Evolutionary conservation across 2,888 invertebrate genomes (phyloP).

Genomic region (Petrophora chlorosata): DNA sequence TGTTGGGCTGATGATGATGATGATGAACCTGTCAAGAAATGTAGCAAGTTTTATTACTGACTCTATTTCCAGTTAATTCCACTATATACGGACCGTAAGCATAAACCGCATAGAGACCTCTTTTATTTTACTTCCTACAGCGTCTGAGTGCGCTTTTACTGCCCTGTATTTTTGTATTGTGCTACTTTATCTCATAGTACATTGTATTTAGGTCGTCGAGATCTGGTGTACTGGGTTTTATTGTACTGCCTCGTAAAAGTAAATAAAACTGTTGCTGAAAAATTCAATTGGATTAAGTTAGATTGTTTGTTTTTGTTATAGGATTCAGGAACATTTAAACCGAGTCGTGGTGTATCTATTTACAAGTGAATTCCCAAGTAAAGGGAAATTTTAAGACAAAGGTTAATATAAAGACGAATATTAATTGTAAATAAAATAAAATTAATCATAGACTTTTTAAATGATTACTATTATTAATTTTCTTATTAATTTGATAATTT

Average conservation of each 20-base stretch:
- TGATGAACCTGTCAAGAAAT: not conserved
- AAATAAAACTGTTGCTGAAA: constrained; percentile 10
- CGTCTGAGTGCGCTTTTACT: constrained; percentile 35
- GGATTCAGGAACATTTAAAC: no score
- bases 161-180: constrained; percentile 29
- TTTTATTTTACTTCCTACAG: constrained; percentile 34
- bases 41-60: not conserved
- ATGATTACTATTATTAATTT: no score
- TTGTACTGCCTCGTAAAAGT: constrained; percentile 20
- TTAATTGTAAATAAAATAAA: no score
- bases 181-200: constrained; percentile 16
- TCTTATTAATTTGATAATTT: no score
- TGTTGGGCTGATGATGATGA: no score
- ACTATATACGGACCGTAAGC: constrained; percentile 18
- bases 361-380: no score
- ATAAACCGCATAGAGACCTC: constrained; percentile 27
- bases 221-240: constrained; percentile 19
- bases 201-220: constrained; percentile 23
- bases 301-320: not conserved
- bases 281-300: constrained; percentile 11
- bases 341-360: no score
- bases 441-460: no score
- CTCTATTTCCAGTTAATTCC: constrained; percentile 5
- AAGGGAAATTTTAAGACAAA: no score
- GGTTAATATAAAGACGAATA: no score